Percentiles rank a stretch among this genome's conserved stretches.
Evolutionary conservation across 2,113 vertebrate genomes (phyloP).

Genomic region (Chlamydotis undulata): DNA sequence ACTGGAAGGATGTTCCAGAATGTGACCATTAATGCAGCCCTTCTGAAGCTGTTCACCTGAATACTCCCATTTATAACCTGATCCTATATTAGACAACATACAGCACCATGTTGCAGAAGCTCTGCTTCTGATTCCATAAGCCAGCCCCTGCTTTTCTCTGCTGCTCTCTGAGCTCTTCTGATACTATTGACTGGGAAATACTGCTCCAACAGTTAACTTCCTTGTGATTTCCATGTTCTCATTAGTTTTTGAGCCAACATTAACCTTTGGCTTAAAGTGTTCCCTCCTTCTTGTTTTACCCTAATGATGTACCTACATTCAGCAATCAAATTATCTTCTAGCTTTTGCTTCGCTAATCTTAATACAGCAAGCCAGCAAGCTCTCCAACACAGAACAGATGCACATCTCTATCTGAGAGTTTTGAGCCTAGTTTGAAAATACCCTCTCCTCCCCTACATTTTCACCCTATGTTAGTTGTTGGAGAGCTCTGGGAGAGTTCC

Average conservation of each 20-base stretch:
- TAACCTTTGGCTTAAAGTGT: background rate
- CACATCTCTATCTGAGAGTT: background rate
- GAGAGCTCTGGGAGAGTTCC: background rate
- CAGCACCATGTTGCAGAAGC: slow-evolving; percentile 8
- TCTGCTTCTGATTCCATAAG: background rate
- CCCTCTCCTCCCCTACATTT: background rate
- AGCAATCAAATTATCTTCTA: background rate
- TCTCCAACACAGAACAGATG: background rate
- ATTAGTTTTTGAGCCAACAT: background rate
- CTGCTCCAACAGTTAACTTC: background rate
- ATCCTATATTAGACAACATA: background rate
- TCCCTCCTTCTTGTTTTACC: background rate
- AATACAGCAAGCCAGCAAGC: background rate
- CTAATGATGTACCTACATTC: background rate
- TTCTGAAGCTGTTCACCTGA: background rate
- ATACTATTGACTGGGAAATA: background rate
- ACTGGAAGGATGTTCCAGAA: background rate
- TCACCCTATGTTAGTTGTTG: background rate
- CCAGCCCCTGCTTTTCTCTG: background rate
- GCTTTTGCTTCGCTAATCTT: background rate
- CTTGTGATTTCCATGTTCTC: background rate
- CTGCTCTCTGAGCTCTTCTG: background rate
- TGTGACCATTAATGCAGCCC: background rate
- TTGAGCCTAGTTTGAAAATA: background rate
- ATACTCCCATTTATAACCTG: background rate